A percentile compares a stretch with the other conserved stretches of the same genome.
These are phyloP conservation scores for Magallana gigas DNA, from an alignment of 1,140 invertebrate genomes.

Conservation along the genomic window DNA sequence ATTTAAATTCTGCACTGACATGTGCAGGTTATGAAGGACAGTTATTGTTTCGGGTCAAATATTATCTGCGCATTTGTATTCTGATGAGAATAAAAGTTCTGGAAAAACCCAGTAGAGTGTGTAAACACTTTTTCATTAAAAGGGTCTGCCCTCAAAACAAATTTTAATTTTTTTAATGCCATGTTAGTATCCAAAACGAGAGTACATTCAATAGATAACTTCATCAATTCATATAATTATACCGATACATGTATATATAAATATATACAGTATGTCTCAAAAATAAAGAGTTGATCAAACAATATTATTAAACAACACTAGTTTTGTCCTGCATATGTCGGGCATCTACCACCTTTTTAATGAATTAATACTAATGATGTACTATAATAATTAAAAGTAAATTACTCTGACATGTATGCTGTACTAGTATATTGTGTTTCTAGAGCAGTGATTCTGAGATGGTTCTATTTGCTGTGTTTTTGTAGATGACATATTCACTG, in stretches of 20 bases:
- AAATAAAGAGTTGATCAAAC: too few relatives aligned
- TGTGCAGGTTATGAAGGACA: conserved; percentile 3
- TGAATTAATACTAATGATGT: background rate
- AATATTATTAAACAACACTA: too few relatives aligned
- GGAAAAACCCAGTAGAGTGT: background rate
- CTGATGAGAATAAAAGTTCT: background rate
- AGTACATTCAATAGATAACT: too few relatives aligned
- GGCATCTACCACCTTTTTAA: background rate
- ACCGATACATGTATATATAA: too few relatives aligned
- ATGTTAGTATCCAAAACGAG: too few relatives aligned
- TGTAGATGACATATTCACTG: conserved; percentile 56
- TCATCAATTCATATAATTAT: too few relatives aligned
- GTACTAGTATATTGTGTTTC: background rate
- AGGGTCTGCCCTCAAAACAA: too few relatives aligned
- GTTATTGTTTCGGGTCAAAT: background rate
- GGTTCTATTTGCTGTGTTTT: conserved; percentile 29
- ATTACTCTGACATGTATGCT: too few relatives aligned
- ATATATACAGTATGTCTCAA: too few relatives aligned
- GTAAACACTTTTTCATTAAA: too few relatives aligned
- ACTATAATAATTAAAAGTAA: too few relatives aligned
- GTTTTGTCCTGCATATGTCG: background rate
- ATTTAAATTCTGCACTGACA: conserved; percentile 25
- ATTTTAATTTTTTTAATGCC: too few relatives aligned
- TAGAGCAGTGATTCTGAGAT: background rate
- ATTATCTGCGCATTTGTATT: conserved; percentile 4